Conservation (phyloP, 2,888 invertebrate genomes). For the Neoaliturus tenellus region DNA sequence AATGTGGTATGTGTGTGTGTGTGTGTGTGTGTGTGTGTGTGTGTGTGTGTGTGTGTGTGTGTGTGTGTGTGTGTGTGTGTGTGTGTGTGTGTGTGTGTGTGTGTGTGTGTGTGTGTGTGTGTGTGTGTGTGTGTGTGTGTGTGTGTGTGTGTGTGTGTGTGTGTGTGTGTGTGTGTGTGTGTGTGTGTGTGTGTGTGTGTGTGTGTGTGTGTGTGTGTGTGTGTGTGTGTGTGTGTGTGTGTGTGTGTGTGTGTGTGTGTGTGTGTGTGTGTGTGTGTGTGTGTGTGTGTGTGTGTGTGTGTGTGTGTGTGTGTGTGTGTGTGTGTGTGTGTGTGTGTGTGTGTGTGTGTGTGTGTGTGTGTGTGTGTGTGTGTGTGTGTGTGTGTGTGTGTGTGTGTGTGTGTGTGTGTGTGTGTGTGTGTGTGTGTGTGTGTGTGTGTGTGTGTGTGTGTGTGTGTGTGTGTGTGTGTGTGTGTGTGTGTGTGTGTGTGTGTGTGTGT, state of each 20-base stretch:
- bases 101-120: constrained; percentile 57
- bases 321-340: too few relatives aligned
- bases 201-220: neutral
- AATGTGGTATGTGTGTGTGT: constrained; percentile 25
- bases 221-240: neutral
- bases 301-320: too few relatives aligned
- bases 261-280: too few relatives aligned
- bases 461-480: too few relatives aligned
- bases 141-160: neutral
- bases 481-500: too few relatives aligned
- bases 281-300: too few relatives aligned
- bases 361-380: too few relatives aligned
- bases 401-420: too few relatives aligned
- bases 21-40: constrained; percentile 57
- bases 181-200: neutral
- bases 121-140: neutral
- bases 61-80: constrained; percentile 57
- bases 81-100: constrained; percentile 57
- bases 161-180: neutral
- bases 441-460: too few relatives aligned
- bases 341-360: too few relatives aligned
- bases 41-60: constrained; percentile 57
- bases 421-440: too few relatives aligned
- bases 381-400: too few relatives aligned
- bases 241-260: neutral